Evolutionary conservation across 2,888 invertebrate species (phyloP), one percentile per base, ranked within the genome.

Genomic region (Protodeltote pygarga): DNA sequence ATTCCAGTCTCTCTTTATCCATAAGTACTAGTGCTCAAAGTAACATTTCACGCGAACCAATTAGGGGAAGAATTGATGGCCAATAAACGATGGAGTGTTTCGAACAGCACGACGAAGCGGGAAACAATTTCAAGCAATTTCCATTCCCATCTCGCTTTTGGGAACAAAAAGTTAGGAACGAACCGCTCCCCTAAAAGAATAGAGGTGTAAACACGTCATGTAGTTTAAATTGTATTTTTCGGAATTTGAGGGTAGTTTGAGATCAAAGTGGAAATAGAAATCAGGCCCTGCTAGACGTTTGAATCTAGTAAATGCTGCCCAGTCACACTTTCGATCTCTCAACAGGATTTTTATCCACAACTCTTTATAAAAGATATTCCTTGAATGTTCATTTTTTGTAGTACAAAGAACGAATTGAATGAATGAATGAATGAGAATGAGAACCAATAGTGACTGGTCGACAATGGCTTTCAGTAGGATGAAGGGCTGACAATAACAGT

Each of bases 51-150:
- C 68, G 64, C 73, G 71, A 79, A 79, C 79, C 86, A 87, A 87
- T 87, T 87, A 87, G 82, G 68, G 71, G 67, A 79, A 79, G 82
- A 83, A 81, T 77, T 73, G 80, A 77, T 77, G 76, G 77, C 76
- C 79, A 81, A 85, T 83, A 79, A 81, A 70, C 73, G 69, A 70
- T 65, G 47, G 50, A 64, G 75, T 68, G 69, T 61, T 55, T 54
- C 50, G 47, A 44, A 60, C 62, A 58, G 60, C 57, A 44, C 68
- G 68, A 66, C 63, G 71, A 73, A 71, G 69, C 67, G 54, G 58
- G 67, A 70, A 75, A 73, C 77, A 77, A 79, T 77, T 70, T 68
- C 66, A 58, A 60, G 61, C 58, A 66, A 71, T 72, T 71, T 66
- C 60, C 69, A 73, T 70, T 70, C 55, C 45, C 62, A 62, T 57